phyloP scores from a whole-genome alignment of 2,113 vertebrate genomes.

The Phyllostomus discolor region DNA sequence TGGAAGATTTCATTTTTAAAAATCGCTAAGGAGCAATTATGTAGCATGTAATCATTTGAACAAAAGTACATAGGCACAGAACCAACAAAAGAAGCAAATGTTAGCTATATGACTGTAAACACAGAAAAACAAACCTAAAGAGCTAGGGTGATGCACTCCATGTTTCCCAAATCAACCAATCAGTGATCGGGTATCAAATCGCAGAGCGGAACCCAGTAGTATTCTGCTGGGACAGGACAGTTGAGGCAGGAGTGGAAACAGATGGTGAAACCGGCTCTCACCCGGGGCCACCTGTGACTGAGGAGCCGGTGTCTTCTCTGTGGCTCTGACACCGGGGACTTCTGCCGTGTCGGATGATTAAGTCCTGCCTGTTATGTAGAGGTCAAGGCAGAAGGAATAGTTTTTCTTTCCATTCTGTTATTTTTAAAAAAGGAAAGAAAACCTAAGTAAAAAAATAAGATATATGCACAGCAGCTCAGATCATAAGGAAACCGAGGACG shows the following conservation, averaged over 20 bases:
- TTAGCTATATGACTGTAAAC: not conserved
- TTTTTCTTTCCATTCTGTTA: not conserved
- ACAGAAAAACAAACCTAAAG: not conserved
- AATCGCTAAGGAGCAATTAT: not conserved
- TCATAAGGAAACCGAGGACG: not conserved
- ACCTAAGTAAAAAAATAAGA: not conserved
- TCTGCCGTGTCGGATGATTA: not conserved
- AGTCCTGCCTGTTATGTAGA: not conserved
- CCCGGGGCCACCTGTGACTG: rapidly evolving
- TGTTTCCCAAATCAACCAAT: not conserved
- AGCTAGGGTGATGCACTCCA: not conserved
- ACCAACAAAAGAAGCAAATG: not conserved
- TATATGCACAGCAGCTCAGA: not conserved
- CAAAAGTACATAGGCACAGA: not conserved
- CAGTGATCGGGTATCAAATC: not conserved
- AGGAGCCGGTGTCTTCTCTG: rapidly evolving
- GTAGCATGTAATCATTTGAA: not conserved
- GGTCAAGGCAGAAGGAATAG: not conserved
- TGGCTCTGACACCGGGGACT: rapidly evolving
- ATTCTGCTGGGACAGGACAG: not conserved
- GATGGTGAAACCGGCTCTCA: not conserved
- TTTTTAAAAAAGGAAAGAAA: not conserved
- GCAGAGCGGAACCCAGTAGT: not conserved
- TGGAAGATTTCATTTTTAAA: not conserved
- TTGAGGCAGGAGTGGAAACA: not conserved